Base-by-base conservation (phyloP, 2,888 invertebrate species). In the Idaea biselata region DNA sequence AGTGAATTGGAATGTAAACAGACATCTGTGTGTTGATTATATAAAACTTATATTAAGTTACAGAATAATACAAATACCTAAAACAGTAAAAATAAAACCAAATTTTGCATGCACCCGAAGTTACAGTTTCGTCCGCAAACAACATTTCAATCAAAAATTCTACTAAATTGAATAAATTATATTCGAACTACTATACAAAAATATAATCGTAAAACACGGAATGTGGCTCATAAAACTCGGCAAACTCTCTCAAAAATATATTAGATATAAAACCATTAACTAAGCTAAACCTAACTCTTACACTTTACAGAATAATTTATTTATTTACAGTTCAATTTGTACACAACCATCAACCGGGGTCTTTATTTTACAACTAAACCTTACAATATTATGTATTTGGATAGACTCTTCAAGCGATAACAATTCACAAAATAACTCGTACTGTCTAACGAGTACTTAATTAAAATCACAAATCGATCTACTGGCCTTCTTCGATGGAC, bases 321-420 rank as follows among this genome's bases (percentile, higher is more conserved):
- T 80, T 90, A 91, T 91, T 88, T 91, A 91, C 90, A 91, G 69
- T 66, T 75, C 72, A 67, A 79, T 90, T 89, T 90, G 88, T 89
- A 91, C 90, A 90, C 80, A 80, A 84, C 87, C 84, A 77, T 82
- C 80, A 77, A 87, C 88, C 88, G 84, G 84, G 86, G 73, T 77
- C 69, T 72, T 77, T 76, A 76, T 84, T 86, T 81, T 73, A 78
- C 74, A 79, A 77, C 80, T 87, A 88, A 72, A 76, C 89, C 89
- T 90, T 91, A 91, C 68, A 63, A 85, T 90, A 91, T 25, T 25
- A 25, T 81, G 89, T 92, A 90, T 92, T 92, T 91, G 91, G 91
- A 91, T 91, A 92, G 89, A 91, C 91, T 91, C 90, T 91, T 86
- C 84, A 89, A 87, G 84, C 86, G 84, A 90, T 89, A 90, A 91